Evolutionary conservation across 2,888 invertebrate genomes (phyloP), one percentile per base, ranked within the genome.

Genomic region (Andrena dorsata): DNA sequence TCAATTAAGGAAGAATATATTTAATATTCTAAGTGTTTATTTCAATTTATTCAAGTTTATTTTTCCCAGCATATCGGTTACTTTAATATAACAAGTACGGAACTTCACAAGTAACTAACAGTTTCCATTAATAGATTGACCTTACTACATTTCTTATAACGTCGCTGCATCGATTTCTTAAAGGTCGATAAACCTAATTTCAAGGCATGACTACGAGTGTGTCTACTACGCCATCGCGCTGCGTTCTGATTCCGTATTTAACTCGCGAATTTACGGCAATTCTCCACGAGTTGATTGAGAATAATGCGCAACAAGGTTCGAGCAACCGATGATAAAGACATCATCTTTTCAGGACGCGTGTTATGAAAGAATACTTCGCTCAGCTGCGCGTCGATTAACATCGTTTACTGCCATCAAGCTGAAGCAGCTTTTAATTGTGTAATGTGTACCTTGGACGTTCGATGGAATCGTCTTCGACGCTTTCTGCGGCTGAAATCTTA

Each of bases 161-260:
- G 41, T 70, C 20, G 61, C 47, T 53, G 28, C 51, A 74, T 79
- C 65, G 79, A 82, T 47, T 58, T 35, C 2, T 26, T 23, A 66
- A 49, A 53, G 79, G 74, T 74, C 74, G 74, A 81, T 81, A 70
- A 78, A 81, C 81, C 56, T 74, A 78, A 66, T 58, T 56, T 35
- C 41, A 41, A 41, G 41, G 16, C 16, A 41, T 5, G 13, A 16
- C 35, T 66, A 13, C 10, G 47, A 56, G 30, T 35, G 23, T 70
- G 20, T 16, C 35, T 20, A 58, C 30, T 51, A 16, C 47, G 35
- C 4, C 23, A 20, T 32, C 41, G 16, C 2, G 23, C 7, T 35
- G 26, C 16, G 16, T n/a, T 66, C 10, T 28, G 32, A 61, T 32
- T 65, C 49, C 30, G 16, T n/a, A 53, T 56, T 56, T 56, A 56